These are phyloP conservation scores for Acanthaster planci DNA, from an alignment of 35 echinoderm and acorn worm genomes.

Conservation along the genomic window DNA sequence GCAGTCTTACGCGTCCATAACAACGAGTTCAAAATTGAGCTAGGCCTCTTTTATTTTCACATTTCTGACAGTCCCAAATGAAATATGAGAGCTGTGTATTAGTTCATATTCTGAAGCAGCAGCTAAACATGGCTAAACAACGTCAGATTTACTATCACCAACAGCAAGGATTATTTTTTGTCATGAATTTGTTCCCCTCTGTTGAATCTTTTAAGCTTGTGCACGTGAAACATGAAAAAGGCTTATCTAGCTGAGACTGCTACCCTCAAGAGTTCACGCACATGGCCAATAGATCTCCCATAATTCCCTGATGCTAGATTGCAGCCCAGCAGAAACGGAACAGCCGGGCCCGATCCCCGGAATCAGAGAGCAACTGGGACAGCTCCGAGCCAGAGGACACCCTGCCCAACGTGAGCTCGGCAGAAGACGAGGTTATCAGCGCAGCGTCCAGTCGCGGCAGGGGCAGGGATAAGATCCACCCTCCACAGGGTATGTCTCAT, in stretches of 20 bases:
- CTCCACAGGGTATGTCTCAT: not conserved
- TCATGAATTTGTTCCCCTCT: no score
- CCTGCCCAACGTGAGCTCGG: slow-evolving; percentile 62
- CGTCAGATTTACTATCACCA: no score
- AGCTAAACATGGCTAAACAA: no score
- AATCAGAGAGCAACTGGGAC: slow-evolving; percentile 75
- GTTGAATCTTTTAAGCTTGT: no score
- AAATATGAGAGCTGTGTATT: no score
- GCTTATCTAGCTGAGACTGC: no score
- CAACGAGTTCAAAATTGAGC: not conserved
- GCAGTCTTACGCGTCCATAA: not conserved
- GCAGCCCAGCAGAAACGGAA: slow-evolving; percentile 54
- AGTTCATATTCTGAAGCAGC: no score
- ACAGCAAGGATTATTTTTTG: no score
- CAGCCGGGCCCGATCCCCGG: slow-evolving; percentile 41
- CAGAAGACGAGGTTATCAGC: slow-evolving; percentile 43
- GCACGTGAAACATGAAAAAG: no score
- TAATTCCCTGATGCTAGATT: no score
- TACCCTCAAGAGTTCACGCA: no score
- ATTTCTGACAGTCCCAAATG: not conserved
- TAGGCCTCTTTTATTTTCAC: not conserved
- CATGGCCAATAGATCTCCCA: no score
- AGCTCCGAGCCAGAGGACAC: slow-evolving; percentile 65
- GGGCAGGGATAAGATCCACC: not conserved
- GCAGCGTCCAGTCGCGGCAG: not conserved